Base-by-base conservation (phyloP, 2,888 invertebrate genomes). In the Bombylius major region DNA sequence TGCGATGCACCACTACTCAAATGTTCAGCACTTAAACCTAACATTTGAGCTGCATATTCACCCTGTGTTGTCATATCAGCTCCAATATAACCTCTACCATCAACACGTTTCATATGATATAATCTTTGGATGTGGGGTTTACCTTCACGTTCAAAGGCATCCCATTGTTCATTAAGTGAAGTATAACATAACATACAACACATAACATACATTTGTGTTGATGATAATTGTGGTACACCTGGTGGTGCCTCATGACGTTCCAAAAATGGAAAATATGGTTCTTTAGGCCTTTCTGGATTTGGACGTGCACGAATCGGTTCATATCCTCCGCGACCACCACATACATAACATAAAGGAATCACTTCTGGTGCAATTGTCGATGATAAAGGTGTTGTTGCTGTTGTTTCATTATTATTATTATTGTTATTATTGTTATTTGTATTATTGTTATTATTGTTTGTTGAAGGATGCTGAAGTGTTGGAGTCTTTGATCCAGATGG, bases 61-160 rank as follows among this genome's bases (percentile, higher is more conserved):
- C 92, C 91, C 71, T 90, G 90, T 63, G 91, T 81, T 53, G 86
- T 82, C 83, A 93, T 88, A 72, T 91, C 92, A 1, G 91, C 90
- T 5, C 91, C 87, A 36, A 90, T 92, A 66, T 88, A 94, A 0
- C 88, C 87, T 59, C 92, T 90, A 67, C 92, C 89, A 69, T 95
- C 94, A 63, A 88, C 83, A 64, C 95, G 78, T 74, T 95, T 95
- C 76, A 94, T 79, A 87, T 94, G 94, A 70, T 95, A 95, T 67
- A 94, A 81, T 54, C 95, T 78, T 71, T 93, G 91, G 62, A 84
- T 80, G 70, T 90, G 87, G 1, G 94, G 92, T 64, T 89, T 87
- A 68, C 84, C 84, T 66, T 86, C 87, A 48, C 86, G 78, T 75
- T 95, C 94, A 72, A 89, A 89, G 60, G 86, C 82, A 66, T 94